Evolutionary conservation across 1,140 invertebrate genomes (phyloP).

Genomic region (Tetramorium parvispinum): DNA sequence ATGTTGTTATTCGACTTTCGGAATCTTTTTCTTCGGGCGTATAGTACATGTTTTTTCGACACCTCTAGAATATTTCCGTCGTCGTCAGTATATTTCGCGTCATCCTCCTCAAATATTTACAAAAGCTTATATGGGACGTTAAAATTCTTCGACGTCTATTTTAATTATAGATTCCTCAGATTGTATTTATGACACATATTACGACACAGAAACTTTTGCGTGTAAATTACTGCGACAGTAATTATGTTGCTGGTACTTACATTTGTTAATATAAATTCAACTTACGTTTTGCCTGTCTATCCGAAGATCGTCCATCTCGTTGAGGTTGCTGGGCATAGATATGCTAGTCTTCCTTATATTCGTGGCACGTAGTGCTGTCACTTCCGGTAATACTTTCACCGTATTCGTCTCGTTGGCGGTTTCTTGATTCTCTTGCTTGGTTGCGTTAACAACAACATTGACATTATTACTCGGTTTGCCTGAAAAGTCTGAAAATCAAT

Average conservation of each 20-base stretch:
- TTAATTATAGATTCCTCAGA: not conserved
- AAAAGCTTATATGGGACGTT: not conserved
- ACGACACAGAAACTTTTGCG: not conserved
- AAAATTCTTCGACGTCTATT: not conserved
- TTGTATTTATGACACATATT: not conserved
- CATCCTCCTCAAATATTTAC: not conserved
- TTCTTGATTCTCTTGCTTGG: not conserved
- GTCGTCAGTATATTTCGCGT: not conserved
- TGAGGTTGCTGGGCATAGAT: conserved; percentile 81
- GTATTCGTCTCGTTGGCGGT: not conserved
- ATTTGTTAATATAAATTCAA: not conserved
- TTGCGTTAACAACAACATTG: not conserved
- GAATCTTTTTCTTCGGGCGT: not conserved
- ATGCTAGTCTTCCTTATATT: conserved; percentile 73
- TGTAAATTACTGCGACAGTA: not conserved
- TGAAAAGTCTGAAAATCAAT: conserved; percentile 19
- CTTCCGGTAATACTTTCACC: not conserved
- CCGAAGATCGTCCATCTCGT: conserved; percentile 80
- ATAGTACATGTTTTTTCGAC: not conserved
- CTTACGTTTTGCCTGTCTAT: conserved; percentile 79
- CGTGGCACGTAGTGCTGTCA: not conserved
- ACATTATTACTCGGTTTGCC: not conserved
- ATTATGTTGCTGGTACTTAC: not conserved
- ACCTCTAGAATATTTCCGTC: not conserved
- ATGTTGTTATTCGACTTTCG: conserved; percentile 38